A percentile compares a stretch with the other conserved stretches of the same genome.
These are phyloP conservation scores for Syncerus caffer DNA, from an alignment of 2,797 vertebrate genomes.

Conservation along the genomic window DNA sequence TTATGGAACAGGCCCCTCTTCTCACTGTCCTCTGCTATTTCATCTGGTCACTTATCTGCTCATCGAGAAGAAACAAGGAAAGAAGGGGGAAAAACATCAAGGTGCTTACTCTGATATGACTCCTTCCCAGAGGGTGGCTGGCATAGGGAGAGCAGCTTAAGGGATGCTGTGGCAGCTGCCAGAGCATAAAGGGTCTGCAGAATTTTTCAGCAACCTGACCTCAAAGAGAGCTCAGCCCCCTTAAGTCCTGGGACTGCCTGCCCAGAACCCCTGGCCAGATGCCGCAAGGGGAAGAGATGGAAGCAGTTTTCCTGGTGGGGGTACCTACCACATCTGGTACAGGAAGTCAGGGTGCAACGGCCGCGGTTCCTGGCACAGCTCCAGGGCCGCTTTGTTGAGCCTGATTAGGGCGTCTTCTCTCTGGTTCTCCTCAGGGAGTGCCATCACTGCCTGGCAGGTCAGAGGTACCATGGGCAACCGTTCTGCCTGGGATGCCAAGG, in stretches of 20 bases:
- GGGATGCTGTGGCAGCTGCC: neutral
- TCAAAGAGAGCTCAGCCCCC: neutral
- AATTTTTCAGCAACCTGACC: neutral
- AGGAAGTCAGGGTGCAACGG: conserved; percentile 76
- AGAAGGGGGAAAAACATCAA: neutral
- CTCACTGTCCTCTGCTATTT: neutral
- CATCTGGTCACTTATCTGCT: neutral
- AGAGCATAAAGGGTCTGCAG: neutral
- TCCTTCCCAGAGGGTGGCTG: neutral
- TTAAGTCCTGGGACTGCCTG: neutral
- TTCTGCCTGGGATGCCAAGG: neutral
- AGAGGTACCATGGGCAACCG: neutral
- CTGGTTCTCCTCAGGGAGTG: conserved; percentile 77
- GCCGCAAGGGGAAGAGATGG: neutral
- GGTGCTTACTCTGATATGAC: neutral
- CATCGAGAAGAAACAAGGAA: neutral
- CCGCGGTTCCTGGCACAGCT: conserved; percentile 79
- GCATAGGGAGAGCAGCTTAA: neutral
- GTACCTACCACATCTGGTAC: conserved; percentile 84
- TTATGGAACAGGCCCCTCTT: neutral
- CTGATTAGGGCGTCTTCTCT: conserved; percentile 82
- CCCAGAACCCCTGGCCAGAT: neutral
- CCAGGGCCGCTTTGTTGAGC: conserved; percentile 84
- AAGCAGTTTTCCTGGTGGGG: neutral
- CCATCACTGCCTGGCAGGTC: conserved; percentile 82